Evolutionary conservation across 2,888 invertebrate genomes (phyloP).

Genomic region (Tachina grossa): DNA sequence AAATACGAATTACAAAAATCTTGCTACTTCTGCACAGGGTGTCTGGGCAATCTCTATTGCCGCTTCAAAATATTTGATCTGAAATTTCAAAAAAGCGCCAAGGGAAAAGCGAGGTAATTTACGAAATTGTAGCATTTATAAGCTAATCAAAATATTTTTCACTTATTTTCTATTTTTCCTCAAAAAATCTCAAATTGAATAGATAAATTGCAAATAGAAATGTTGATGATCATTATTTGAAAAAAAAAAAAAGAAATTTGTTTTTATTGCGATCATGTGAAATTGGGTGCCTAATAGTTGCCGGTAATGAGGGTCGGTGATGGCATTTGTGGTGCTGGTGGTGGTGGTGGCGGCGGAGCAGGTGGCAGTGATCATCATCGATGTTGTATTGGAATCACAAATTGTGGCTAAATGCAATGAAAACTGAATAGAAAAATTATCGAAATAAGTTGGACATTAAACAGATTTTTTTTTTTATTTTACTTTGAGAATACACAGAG

Average conservation of each 20-base stretch:
- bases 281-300: constrained; percentile 48
- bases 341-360: constrained; percentile 44
- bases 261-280: constrained; percentile 25
- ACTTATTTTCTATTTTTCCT: constrained; percentile 35
- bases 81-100: neutral
- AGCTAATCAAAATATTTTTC: constrained; percentile 63
- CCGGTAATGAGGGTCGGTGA: constrained; percentile 7
- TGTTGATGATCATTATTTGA: constrained; percentile 23
- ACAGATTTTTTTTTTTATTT: constrained; percentile 54
- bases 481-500: constrained; percentile 51
- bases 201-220: constrained; percentile 24
- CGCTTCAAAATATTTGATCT: neutral
- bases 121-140: constrained; percentile 59
- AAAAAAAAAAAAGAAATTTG: no score
- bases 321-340: neutral
- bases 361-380: constrained; percentile 46
- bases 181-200: constrained; percentile 41
- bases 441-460: constrained; percentile 66
- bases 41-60: neutral
- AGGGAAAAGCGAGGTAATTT: constrained; percentile 20
- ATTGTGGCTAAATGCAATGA: constrained; percentile 54
- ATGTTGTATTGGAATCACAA: constrained; percentile 44
- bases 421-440: constrained; percentile 50
- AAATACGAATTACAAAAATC: neutral
- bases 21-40: neutral